Evolutionary conservation across 2,797 vertebrate genomes (phyloP).

Genomic region (Phataginus tetradactyla): DNA sequence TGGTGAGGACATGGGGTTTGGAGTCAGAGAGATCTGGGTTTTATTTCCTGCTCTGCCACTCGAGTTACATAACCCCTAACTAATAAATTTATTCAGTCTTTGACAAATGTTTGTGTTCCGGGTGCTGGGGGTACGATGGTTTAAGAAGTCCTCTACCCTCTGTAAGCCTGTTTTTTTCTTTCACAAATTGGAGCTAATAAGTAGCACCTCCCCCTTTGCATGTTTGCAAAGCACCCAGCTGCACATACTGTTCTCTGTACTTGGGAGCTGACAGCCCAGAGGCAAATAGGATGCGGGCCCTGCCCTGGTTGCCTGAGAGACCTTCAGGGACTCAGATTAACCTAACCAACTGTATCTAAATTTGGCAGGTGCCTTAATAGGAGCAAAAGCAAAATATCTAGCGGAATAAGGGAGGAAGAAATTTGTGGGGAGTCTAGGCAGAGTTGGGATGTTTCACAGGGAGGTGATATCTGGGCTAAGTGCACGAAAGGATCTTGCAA

Average conservation of each 20-base stretch:
- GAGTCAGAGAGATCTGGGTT: neutral
- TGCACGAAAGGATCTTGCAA: neutral
- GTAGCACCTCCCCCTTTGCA: neutral
- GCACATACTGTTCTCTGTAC: neutral
- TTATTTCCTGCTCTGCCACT: conserved; percentile 26
- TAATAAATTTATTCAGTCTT: conserved; percentile 26
- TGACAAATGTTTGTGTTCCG: conserved; percentile 29
- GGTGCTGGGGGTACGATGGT: neutral
- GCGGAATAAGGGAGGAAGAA: neutral
- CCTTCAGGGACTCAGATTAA: neutral
- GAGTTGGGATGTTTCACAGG: neutral
- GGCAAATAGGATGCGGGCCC: neutral
- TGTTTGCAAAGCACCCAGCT: neutral
- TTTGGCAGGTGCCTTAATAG: neutral
- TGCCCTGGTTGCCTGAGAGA: neutral
- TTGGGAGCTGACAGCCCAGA: neutral
- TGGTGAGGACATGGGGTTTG: neutral
- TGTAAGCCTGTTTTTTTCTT: neutral
- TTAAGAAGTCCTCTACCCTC: conserved; percentile 15
- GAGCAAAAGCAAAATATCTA: neutral
- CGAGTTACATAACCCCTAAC: neutral
- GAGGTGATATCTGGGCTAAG: neutral
- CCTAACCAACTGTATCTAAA: neutral
- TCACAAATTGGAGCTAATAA: neutral
- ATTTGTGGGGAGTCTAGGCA: neutral